Percentiles rank a stretch among this genome's conserved stretches.
phyloP scores from a whole-genome alignment of 1,140 invertebrate species.

The Stegodyphus dumicola region DNA sequence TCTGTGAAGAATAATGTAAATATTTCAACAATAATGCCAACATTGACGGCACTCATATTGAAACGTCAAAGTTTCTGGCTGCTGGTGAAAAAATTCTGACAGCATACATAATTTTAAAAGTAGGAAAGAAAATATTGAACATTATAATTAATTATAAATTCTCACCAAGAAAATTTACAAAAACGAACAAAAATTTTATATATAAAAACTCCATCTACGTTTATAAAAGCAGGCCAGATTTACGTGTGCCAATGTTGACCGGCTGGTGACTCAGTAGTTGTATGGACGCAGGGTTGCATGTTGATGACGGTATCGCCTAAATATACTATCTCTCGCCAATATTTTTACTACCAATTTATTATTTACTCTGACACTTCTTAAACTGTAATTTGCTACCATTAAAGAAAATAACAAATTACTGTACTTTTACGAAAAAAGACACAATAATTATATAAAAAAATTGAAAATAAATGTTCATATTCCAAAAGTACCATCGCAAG shows the following conservation, averaged over 20 bases:
- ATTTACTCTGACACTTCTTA: no score
- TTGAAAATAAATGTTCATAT: no score
- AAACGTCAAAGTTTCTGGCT: slow-evolving; percentile 55
- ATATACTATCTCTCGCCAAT: slow-evolving; percentile 13
- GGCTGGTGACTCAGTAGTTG: slow-evolving; percentile 60
- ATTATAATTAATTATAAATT: slow-evolving; percentile 7
- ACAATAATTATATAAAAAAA: no score
- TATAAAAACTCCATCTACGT: slow-evolving; percentile 46
- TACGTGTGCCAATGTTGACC: slow-evolving; percentile 56
- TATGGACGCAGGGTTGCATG: slow-evolving; percentile 32
- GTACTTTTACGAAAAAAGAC: no score
- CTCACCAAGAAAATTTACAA: slow-evolving; percentile 41
- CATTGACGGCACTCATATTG: slow-evolving; percentile 50
- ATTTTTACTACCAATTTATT: not conserved
- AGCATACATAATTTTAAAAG: not conserved
- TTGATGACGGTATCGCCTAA: slow-evolving; percentile 17
- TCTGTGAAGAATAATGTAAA: not conserved
- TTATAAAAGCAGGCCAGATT: slow-evolving; percentile 32
- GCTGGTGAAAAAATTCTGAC: slow-evolving; percentile 28
- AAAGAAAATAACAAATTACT: no score
- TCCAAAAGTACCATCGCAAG: no score
- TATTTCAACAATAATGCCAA: slow-evolving; percentile 41
- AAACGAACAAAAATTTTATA: slow-evolving; percentile 31
- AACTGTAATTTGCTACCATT: no score
- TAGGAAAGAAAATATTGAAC: not conserved